These are phyloP conservation scores for Notocelia uddmanniana DNA, from an alignment of 2,888 invertebrate genomes.

Conservation along the genomic window DNA sequence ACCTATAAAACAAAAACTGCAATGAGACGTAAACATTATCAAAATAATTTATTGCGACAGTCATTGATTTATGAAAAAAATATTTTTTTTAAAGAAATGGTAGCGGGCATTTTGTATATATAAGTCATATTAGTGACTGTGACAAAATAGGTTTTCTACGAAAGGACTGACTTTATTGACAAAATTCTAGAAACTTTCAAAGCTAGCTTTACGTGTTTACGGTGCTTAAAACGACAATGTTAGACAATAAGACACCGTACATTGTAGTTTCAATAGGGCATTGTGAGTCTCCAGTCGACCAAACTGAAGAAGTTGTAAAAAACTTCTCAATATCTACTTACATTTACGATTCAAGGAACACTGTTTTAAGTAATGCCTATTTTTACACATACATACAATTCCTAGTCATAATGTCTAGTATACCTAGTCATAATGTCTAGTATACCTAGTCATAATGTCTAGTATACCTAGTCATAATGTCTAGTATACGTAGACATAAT, in stretches of 20 bases:
- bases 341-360: conserved; percentile 32
- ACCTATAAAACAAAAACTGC: too few species aligned
- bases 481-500: conserved; percentile 15
- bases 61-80: neutral
- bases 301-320: conserved; percentile 41
- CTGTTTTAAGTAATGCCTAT: conserved; percentile 24
- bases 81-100: neutral
- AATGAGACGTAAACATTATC: too few species aligned
- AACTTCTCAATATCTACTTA: conserved; percentile 37
- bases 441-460: conserved; percentile 17
- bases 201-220: conserved; percentile 32
- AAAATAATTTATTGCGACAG: neutral
- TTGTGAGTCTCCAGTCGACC: conserved; percentile 31
- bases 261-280: conserved; percentile 36
- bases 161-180: neutral
- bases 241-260: conserved; percentile 38
- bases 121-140: neutral
- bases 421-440: conserved; percentile 17
- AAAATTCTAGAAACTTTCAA: conserved; percentile 29
- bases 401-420: conserved; percentile 11
- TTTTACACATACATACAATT: too few species aligned
- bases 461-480: conserved; percentile 15
- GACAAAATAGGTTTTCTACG: neutral
- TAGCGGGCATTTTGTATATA: too few species aligned
- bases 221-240: conserved; percentile 36